A percentile compares a stretch with the other conserved stretches of the same genome.
Evolutionary conservation across 1,140 invertebrate genomes (phyloP).

Genomic region (Tetramorium alpestre): DNA sequence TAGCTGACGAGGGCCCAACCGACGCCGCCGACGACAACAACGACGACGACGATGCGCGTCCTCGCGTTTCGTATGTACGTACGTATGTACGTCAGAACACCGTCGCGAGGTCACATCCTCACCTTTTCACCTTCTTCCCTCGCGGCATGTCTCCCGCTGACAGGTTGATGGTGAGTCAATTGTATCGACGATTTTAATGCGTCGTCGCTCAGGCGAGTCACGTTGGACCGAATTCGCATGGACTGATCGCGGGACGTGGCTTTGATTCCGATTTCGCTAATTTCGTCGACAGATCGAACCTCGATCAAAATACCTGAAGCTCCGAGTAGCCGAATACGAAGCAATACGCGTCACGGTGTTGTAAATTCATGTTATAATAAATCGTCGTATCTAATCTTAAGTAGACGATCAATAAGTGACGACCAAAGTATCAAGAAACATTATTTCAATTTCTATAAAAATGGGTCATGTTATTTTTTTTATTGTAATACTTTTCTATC

Average conservation of each 20-base stretch:
- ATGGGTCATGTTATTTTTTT: not conserved
- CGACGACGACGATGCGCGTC: constrained; percentile 18
- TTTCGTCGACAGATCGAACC: not conserved
- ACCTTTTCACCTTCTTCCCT: constrained; percentile 66
- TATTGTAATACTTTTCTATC: not conserved
- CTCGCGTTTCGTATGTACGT: not conserved
- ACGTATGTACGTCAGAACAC: constrained; percentile 3
- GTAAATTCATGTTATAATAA: not conserved
- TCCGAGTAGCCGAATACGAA: constrained; percentile 13
- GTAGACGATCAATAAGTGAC: not conserved
- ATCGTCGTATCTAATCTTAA: not conserved
- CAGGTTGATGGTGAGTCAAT: constrained; percentile 56
- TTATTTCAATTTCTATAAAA: not conserved
- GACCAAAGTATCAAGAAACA: no score
- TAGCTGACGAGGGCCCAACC: constrained; percentile 78
- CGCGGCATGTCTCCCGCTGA: constrained; percentile 18
- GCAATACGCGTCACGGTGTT: not conserved
- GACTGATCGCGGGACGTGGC: not conserved
- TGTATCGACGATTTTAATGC: constrained; percentile 64
- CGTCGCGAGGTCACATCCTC: constrained; percentile 65
- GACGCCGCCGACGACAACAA: constrained; percentile 36
- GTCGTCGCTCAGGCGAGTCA: constrained; percentile 54
- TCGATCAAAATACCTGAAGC: not conserved
- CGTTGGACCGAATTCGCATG: constrained; percentile 42
- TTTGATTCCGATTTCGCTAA: not conserved